Evolutionary conservation across 2,797 vertebrate species (phyloP), one percentile per base, ranked within the genome.

Genomic region (Bradypus variegatus): DNA sequence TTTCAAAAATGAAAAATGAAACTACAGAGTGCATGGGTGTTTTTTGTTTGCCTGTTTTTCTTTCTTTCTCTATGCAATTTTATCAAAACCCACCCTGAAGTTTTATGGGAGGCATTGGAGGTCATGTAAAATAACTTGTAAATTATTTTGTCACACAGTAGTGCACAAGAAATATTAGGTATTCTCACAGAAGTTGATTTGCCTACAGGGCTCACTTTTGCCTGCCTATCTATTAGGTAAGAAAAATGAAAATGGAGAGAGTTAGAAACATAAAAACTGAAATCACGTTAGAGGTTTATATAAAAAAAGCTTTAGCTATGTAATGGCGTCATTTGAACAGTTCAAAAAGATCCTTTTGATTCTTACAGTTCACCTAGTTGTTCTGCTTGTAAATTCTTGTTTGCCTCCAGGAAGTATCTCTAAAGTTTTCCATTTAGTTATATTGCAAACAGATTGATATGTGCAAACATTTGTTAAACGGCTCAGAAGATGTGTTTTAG

Each of bases 81-180:
- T 55, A 55, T 55, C 55, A 55, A 55, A 15, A 55, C 18, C 12
- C 64, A 58, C 10, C 12, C 25, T 80, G 50, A 2, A 45, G 48
- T 67, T 84, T 80, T 95, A 16, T 45, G n/a, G 25, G 25, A 86
- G 83, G 15, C n/a, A 78, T 90, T 83, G 86, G 65, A 86, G 31
- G 86, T 8, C 70, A 64, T 86, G 11, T 79, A 81, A 91, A 87
- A 53, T 78, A n/a, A 81, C 33, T 75, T 78, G 15, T 1, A 78
- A 86, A 75, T 78, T 41, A 53, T 7, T 1, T 50, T 87, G 85
- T 86, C 15, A 81, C n/a, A 10, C 10, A 79, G 6, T 38, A 38
- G 27, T 21, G 16, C 25, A 38, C 38, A 83, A 79, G 65, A 93
- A 85, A 65, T 70, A 60, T 7, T 48, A 76, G 53, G 21, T 60